Conservation (phyloP, 2,888 invertebrate species). For the Silvanus unidentatus region DNA sequence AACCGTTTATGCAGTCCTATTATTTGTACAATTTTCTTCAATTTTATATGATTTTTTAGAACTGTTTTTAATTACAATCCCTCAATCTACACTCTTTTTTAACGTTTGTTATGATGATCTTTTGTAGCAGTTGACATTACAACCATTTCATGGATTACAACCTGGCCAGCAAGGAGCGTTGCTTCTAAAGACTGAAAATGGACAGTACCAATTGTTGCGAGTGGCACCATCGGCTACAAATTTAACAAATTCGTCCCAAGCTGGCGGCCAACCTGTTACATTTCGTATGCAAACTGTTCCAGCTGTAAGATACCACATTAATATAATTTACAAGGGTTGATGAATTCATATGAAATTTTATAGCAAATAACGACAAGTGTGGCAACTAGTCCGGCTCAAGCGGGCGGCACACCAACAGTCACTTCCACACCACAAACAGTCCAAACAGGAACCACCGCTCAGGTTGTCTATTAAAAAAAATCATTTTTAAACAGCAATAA, state of each 20-base stretch:
- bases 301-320: conserved; percentile 61
- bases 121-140: conserved; percentile 73
- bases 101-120: too few relatives aligned
- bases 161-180: conserved; percentile 84
- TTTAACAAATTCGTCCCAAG: conserved; percentile 50
- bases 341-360: too few relatives aligned
- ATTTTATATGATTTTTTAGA: too few relatives aligned
- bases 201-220: conserved; percentile 88
- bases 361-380: conserved; percentile 27
- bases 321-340: too few relatives aligned
- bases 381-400: conserved; percentile 29
- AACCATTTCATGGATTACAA: conserved; percentile 79
- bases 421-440: conserved; percentile 28
- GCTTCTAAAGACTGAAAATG: conserved; percentile 94
- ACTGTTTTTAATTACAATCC: too few relatives aligned
- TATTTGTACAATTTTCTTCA: too few relatives aligned
- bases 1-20: too few relatives aligned
- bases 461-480: conserved; percentile 15
- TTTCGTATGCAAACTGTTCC: conserved; percentile 82
- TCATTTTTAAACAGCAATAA: not conserved
- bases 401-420: conserved; percentile 31
- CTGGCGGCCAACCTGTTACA: conserved; percentile 61
- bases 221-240: conserved; percentile 70
- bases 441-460: conserved; percentile 22
- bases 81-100: too few relatives aligned